Conservation (phyloP, 2,113 vertebrate species). For the Eptatretus burgeri region DNA sequence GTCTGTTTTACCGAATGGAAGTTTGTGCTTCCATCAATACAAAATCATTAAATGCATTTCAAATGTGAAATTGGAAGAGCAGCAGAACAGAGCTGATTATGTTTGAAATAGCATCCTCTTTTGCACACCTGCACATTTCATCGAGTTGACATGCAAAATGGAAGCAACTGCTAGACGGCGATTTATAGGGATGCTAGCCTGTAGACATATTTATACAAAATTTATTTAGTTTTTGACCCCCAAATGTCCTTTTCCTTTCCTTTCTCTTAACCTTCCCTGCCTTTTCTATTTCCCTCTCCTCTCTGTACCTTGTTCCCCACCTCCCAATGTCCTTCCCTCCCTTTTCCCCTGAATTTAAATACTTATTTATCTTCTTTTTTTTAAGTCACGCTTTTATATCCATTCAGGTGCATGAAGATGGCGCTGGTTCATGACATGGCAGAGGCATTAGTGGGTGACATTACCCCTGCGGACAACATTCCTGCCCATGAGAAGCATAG, state of each 20-base stretch:
- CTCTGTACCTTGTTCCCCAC: not conserved
- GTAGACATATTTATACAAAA: too few relatives aligned
- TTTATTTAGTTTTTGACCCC: too few relatives aligned
- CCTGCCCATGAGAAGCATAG: constrained; percentile 73
- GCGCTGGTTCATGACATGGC: constrained; percentile 89
- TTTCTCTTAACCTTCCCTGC: not conserved
- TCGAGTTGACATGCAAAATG: too few relatives aligned
- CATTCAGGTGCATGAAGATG: constrained; percentile 46
- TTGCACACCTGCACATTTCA: too few relatives aligned
- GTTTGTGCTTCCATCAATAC: too few relatives aligned
- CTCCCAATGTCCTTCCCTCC: not conserved
- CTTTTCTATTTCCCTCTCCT: not conserved
- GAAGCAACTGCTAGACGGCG: too few relatives aligned
- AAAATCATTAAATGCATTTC: too few relatives aligned
- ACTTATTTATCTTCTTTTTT: not conserved
- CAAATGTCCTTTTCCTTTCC: not conserved
- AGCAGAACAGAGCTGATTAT: too few relatives aligned
- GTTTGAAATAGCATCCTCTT: too few relatives aligned
- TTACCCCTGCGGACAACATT: constrained; percentile 71
- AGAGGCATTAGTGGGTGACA: constrained; percentile 90
- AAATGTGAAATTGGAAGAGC: too few relatives aligned
- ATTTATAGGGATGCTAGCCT: too few relatives aligned
- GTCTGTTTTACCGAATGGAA: too few relatives aligned
- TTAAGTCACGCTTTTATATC: constrained; percentile 11
- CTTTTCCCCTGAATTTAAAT: not conserved